Base-by-base conservation (phyloP, 2,113 vertebrate species). In the Tricholaema leucomelas region DNA sequence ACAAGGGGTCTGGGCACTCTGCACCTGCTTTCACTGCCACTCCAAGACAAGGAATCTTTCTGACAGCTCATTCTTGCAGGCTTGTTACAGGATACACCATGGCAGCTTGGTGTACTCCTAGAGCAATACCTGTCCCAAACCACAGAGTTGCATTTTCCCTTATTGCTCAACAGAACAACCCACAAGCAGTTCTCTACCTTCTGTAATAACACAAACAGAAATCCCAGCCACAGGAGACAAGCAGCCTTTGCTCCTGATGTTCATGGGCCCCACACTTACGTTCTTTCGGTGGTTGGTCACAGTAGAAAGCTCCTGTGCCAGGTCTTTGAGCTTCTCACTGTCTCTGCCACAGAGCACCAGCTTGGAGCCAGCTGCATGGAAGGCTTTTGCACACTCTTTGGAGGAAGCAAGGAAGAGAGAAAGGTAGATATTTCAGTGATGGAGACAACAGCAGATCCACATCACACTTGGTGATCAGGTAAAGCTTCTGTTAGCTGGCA, bases 311-410 rank as follows among this genome's bases (percentile, higher is more conserved):
- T 99, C 97, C 93, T 95, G 95, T 31, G 97, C 95, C 52, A 99
- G 88, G 35, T 98, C 97, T 46, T 98, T 96, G 44, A 99, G 98
- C 52, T 98, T 98, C 85, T 94, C 91, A 4, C 90, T 81, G 77
- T 98, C 98, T 24, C 99, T 98, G 84, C 99, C 99, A 65, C 99
- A 99, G 42, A 99, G 97, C 75, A 99, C 98, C 74, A 99, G 95
- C 63, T 96, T 98, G 15, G 98, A 98, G 6, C 99, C 99, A 3
- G 98, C 98, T 18, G 98, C 96, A 1, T 99, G 98, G 94, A 99
- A 99, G 48, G 98, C 98, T 91, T 92, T 98, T 21, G 98, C 99
- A 77, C 99, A 99, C 94, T 99, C 99, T 99, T 76, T 66, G 69
- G 74, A 82, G 35, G 48, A 55, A 76, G 28, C 84, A 35, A 87